Evolutionary conservation across 2,797 vertebrate genomes (phyloP).

Genomic region (Sitta carolinensis): DNA sequence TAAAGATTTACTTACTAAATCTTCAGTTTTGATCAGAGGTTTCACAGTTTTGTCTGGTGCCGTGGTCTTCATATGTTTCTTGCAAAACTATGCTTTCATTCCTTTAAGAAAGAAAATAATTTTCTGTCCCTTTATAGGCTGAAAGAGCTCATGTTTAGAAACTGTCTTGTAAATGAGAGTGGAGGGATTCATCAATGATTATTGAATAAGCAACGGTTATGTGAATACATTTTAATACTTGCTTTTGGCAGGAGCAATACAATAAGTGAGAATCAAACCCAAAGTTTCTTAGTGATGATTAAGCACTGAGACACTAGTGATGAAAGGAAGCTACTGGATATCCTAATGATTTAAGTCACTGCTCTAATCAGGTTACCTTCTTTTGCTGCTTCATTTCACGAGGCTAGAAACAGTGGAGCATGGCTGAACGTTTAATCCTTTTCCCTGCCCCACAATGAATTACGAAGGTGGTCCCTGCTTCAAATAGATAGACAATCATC

Average conservation of each 20-base stretch:
- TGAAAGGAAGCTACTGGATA: conserved; percentile 16
- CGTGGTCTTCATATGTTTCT: neutral
- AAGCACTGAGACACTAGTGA: neutral
- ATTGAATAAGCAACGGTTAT: neutral
- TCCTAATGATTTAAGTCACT: neutral
- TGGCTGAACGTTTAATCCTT: neutral
- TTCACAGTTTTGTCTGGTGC: neutral
- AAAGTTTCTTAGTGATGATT: neutral
- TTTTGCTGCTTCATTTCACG: neutral
- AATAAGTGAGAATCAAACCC: neutral
- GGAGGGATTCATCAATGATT: neutral
- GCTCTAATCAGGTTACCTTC: neutral
- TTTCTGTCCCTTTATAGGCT: neutral
- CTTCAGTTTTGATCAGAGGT: neutral
- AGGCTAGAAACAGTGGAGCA: neutral
- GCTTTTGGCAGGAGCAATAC: neutral
- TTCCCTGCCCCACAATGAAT: neutral
- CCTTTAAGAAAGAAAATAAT: neutral
- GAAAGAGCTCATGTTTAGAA: neutral
- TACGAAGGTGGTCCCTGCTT: neutral
- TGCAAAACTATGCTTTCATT: neutral
- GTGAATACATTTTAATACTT: neutral
- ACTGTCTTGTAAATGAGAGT: neutral
- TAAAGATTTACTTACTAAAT: neutral
- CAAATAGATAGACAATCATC: neutral